Evolutionary conservation across 1,140 invertebrate genomes (phyloP), one percentile per base, ranked within the genome.

Genomic region (Phymastichus coffea): DNA sequence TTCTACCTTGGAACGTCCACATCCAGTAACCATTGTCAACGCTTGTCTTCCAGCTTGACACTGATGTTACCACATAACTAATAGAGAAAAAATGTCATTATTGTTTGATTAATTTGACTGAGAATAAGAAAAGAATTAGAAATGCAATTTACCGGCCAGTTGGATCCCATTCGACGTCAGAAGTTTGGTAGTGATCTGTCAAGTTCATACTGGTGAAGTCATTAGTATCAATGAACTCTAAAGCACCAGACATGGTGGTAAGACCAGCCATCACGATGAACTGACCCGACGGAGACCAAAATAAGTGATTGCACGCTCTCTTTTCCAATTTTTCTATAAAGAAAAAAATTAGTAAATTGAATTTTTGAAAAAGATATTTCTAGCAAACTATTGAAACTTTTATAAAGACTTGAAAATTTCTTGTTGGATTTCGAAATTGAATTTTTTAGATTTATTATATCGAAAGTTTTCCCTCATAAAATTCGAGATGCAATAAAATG

Each of bases 141-240:
- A n/a, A n/a, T n/a, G n/a, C n/a, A 57, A 55, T 9, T 59, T 67
- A 79, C 70, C 97, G 85, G 15, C 97, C 97, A 25, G 97, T 99
- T 6, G 97, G 97, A 81, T 99, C 98, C 98, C 98, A 99, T 77
- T 98, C 96, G 3, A 98, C 91, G 70, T 98, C 95, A 0, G 94
- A 96, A 66, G 91, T 90, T 84, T 93, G 86, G 78, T 94, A 98
- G 81, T 98, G 96, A 76, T 98, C 96, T 1, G 89, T 89, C 2
- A 88, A 87, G 66, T 93, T 91, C 92, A 97, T 98, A 3, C 96
- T 87, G 2, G 94, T 91, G 74, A 97, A 95, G 74, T 97, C 94
- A 65, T 90, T 88, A 0, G 95, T 97, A 72, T 98, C 96, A 19
- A 98, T 87, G 75, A 98, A 98, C 77, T 98, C 95, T 58, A 98